Conservation (phyloP, 2,797 vertebrate genomes). For the Pipistrellus kuhlii region DNA sequence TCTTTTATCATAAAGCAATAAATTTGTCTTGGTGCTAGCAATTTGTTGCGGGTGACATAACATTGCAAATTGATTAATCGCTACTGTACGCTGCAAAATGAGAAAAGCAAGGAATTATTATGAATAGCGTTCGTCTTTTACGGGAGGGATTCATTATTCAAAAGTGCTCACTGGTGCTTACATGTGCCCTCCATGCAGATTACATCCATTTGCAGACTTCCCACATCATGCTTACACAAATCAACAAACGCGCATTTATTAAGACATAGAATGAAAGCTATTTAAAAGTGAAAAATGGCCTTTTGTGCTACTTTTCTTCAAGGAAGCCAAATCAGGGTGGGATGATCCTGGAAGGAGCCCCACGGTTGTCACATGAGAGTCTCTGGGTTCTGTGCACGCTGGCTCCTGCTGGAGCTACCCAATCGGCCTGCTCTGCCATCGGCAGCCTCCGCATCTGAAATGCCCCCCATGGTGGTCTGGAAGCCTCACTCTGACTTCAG, state of each 20-base stretch:
- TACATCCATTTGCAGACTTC: constrained; percentile 94
- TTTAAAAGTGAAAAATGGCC: constrained; percentile 92
- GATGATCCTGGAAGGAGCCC: constrained; percentile 56
- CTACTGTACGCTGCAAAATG: constrained; percentile 91
- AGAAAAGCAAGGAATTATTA: constrained; percentile 97
- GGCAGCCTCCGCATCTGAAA: not conserved
- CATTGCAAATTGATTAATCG: constrained; percentile 94
- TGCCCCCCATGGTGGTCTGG: not conserved
- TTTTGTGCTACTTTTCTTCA: constrained; percentile 85
- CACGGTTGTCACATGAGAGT: not conserved
- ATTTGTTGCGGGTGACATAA: constrained; percentile 94
- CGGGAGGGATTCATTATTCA: constrained; percentile 98
- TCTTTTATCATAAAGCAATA: constrained; percentile 95
- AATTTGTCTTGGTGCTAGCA: constrained; percentile 93
- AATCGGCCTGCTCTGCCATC: not conserved
- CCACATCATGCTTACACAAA: constrained; percentile 93
- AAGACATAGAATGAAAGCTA: constrained; percentile 93
- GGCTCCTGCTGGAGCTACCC: not conserved
- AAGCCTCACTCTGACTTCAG: not conserved
- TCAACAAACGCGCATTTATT: constrained; percentile 93
- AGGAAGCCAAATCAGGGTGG: constrained; percentile 76
- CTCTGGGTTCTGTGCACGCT: not conserved
- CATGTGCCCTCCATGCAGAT: constrained; percentile 90
- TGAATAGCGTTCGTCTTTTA: constrained; percentile 96
- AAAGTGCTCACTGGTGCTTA: constrained; percentile 92